Evolutionary conservation across 2,888 invertebrate genomes (phyloP), one percentile per base, ranked within the genome.

Genomic region (Erynnis tages): DNA sequence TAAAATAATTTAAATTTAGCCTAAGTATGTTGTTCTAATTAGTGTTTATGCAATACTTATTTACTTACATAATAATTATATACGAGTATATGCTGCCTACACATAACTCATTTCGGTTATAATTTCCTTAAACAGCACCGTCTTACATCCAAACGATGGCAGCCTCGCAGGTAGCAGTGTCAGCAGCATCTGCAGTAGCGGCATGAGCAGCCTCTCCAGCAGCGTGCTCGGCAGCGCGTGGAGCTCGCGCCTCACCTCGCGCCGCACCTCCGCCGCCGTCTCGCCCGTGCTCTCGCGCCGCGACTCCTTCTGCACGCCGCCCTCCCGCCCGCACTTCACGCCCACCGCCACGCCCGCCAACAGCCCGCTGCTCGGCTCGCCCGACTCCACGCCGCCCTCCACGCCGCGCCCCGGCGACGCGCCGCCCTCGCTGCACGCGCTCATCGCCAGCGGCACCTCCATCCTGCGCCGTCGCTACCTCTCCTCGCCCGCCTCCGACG

Each of bases 321-420:
- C 93, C 2, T 93, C 94, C 4, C 91, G 91, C 34, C 92, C 92
- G 19, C 93, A 91, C 69, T 96, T 91, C 76, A 92, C 95, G 4
- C 95, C 96, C 2, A 96, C 96, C 0, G 96, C 96, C 4, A 97
- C 97, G 4, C 97, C 97, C 1, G 95, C 95, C 71, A 97, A 97
- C 78, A 96, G 95, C 71, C 96, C 96, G 1, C 93, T 94, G 63
- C 80, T 89, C 27, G 92, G 92, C 30, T 87, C 93, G 21, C 93
- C 90, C 1, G 92, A 66, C 80, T 55, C 71, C 7, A 80, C 93
- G 11, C 93, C 90, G 10, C 85, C 85, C 1, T 62, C 82, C 11
- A 81, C 93, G 0, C 91, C 91, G 91, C 96, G 91, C 73, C 97
- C 69, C 92, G 96, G 84, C 49, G 84, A 80, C 61, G 80, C 83